A percentile compares a stretch with the other conserved stretches of the same genome.
These are phyloP conservation scores for Melipona quadrifasciata DNA, from an alignment of 1,140 invertebrate genomes.

Conservation along the genomic window DNA sequence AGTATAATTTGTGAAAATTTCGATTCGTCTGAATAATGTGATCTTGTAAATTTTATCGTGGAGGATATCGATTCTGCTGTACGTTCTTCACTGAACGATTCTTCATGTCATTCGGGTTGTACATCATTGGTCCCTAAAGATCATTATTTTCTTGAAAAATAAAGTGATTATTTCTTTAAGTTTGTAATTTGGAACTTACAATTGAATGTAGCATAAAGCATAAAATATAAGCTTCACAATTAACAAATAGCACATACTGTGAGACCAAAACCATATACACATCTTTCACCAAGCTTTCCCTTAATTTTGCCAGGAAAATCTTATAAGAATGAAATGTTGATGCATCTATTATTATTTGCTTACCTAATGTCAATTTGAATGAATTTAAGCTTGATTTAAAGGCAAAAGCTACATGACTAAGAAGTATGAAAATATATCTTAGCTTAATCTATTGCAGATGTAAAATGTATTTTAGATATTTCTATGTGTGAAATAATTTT, in stretches of 20 bases:
- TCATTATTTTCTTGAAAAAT: conserved; percentile 17
- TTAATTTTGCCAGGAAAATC: conserved; percentile 40
- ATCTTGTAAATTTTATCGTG: conserved; percentile 69
- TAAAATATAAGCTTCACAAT: conserved; percentile 12
- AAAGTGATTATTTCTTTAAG: background rate
- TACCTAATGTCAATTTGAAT: conserved; percentile 21
- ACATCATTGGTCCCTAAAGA: conserved; percentile 78
- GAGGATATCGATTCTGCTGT: conserved; percentile 71
- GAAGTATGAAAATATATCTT: background rate
- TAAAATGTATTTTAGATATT: conserved; percentile 10
- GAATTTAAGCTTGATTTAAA: conserved; percentile 49
- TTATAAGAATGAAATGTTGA: conserved; percentile 33
- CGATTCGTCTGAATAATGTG: conserved; percentile 27
- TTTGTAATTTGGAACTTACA: conserved; percentile 21
- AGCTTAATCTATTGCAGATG: background rate
- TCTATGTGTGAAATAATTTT: background rate
- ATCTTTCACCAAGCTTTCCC: conserved; percentile 67
- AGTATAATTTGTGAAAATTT: conserved; percentile 19
- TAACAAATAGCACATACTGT: conserved; percentile 20
- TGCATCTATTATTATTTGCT: too few species aligned
- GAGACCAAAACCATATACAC: conserved; percentile 26
- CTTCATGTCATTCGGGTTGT: conserved; percentile 73
- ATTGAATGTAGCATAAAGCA: conserved; percentile 22
- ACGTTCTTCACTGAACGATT: conserved; percentile 71
- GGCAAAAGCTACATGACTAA: conserved; percentile 34